Conservation (phyloP, 2,113 vertebrate species). For the Hippoglossus stenolepis region DNA sequence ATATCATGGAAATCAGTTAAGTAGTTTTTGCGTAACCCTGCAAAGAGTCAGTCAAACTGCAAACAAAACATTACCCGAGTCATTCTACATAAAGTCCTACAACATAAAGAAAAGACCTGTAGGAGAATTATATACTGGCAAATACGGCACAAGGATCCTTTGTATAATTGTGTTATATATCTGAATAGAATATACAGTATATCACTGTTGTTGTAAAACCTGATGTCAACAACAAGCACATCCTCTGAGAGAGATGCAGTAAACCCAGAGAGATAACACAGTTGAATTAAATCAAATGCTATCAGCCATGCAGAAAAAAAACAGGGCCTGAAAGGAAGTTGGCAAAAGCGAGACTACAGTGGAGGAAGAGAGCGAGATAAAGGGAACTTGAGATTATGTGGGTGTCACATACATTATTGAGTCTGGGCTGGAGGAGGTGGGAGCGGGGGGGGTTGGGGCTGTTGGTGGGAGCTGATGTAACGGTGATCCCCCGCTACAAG, state of each 20-base stretch:
- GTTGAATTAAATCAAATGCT: conserved; percentile 59
- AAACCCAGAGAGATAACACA: conserved; percentile 15
- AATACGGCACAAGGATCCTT: conserved; percentile 15
- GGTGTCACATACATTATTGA: conserved; percentile 72
- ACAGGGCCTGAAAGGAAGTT: conserved; percentile 10
- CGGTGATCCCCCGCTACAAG: conserved; percentile 55
- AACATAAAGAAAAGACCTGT: neutral
- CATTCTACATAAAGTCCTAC: neutral
- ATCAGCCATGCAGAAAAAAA: conserved; percentile 27
- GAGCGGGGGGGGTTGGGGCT: conserved; percentile 7
- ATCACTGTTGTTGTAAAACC: conserved; percentile 26
- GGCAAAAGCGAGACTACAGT: conserved; percentile 19
- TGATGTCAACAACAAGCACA: conserved; percentile 58
- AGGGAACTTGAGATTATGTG: conserved; percentile 54
- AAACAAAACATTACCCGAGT: no score
- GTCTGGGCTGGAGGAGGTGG: conserved; percentile 40
- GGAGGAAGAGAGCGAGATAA: conserved; percentile 25
- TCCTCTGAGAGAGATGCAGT: conserved; percentile 49
- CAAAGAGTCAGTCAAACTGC: no score
- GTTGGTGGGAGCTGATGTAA: conserved; percentile 30
- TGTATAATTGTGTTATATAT: neutral
- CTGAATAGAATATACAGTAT: conserved; percentile 8
- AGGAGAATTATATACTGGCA: neutral
- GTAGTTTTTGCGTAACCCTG: no score
- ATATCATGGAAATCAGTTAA: no score